Conservation (phyloP, 53 echinoderm and acorn worm genomes). For the Actinopyga echinites region DNA sequence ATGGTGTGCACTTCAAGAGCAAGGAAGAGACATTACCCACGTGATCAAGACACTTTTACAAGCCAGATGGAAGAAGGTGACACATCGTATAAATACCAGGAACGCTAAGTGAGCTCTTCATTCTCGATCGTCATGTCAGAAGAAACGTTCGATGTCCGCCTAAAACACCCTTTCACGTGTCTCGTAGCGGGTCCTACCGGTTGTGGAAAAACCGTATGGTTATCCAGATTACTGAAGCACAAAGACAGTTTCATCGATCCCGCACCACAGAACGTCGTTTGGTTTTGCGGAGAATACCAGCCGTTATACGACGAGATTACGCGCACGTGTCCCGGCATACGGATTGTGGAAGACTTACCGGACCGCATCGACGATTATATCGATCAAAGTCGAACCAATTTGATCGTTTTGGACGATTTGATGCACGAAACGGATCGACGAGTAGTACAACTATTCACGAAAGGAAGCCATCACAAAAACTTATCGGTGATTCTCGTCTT, state of each 20-base stretch:
- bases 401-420: constrained; percentile 30
- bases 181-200: background rate
- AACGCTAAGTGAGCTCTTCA: background rate
- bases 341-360: constrained; percentile 34
- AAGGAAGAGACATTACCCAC: no score
- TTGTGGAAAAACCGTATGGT: constrained; percentile 14
- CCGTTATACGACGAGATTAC: background rate
- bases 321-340: background rate
- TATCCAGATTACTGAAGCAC: background rate
- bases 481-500: constrained; percentile 14
- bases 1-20: background rate
- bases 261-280: constrained; percentile 9
- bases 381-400: background rate
- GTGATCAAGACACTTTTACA: no score
- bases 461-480: constrained; percentile 46
- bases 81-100: background rate
- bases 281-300: constrained; percentile 50
- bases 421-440: constrained; percentile 5
- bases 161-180: constrained; percentile 31
- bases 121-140: background rate
- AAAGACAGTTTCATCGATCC: background rate
- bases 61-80: no score
- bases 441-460: background rate
- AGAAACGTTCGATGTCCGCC: constrained; percentile 1
- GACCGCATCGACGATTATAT: background rate